Percentiles rank a stretch among this genome's conserved stretches.
Evolutionary conservation across 2,888 invertebrate genomes (phyloP).

Genomic region (Lepidonotus clava): DNA sequence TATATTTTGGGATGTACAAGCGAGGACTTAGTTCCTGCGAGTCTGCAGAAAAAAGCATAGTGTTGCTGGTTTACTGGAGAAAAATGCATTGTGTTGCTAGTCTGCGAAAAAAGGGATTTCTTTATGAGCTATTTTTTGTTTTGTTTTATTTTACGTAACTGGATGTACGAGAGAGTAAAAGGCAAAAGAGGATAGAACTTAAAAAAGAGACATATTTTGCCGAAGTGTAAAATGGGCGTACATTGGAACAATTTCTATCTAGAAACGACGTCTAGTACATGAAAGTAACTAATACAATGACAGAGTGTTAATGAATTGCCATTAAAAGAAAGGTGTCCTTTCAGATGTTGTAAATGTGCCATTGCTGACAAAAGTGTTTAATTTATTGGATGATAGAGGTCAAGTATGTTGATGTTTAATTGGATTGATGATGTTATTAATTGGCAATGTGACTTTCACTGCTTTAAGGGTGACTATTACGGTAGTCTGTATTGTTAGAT

Average conservation of each 20-base stretch:
- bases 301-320: neutral
- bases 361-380: neutral
- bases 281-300: neutral
- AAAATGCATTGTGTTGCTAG: too few species aligned
- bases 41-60: slow-evolving; percentile 36
- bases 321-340: slow-evolving; percentile 6
- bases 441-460: neutral
- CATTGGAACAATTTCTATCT: too few species aligned
- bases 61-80: too few species aligned
- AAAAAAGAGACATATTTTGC: too few species aligned
- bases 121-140: too few species aligned
- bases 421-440: neutral
- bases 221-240: neutral
- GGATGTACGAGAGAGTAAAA: too few species aligned
- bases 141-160: too few species aligned
- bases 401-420: slow-evolving; percentile 19
- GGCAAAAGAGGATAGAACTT: too few species aligned
- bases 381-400: slow-evolving; percentile 36
- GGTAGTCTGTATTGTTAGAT: too few species aligned
- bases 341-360: neutral
- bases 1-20: slow-evolving; percentile 63
- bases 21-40: neutral
- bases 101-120: too few species aligned
- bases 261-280: too few species aligned
- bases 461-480: neutral